Percentiles rank a stretch among this genome's conserved stretches.
phyloP scores from a whole-genome alignment of 2,888 invertebrate genomes.

The Hypercompe scribonia region DNA sequence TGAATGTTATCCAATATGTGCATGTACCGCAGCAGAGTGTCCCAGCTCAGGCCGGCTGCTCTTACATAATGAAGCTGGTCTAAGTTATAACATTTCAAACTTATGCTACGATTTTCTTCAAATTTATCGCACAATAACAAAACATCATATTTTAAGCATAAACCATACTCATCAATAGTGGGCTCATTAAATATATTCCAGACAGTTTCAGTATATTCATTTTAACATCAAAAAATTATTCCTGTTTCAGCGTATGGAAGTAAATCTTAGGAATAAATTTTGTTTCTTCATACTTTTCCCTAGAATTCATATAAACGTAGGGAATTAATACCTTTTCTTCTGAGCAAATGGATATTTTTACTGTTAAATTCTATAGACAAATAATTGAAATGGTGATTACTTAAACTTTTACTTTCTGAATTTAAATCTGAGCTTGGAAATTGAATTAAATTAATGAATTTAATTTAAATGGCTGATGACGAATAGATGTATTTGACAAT shows the following conservation, averaged over 20 bases:
- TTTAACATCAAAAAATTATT: background rate
- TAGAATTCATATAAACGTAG: no score
- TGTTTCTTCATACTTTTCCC: background rate
- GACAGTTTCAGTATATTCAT: background rate
- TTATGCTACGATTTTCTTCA: background rate
- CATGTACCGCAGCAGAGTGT: background rate
- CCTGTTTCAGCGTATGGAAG: background rate
- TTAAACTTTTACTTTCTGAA: slow-evolving; percentile 8
- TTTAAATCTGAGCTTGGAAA: slow-evolving; percentile 9
- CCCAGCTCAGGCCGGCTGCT: background rate
- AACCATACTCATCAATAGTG: background rate
- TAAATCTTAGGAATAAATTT: background rate
- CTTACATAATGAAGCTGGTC: background rate
- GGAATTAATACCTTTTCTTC: background rate
- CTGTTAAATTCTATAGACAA: background rate
- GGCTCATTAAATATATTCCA: background rate
- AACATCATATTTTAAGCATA: background rate
- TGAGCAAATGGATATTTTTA: background rate
- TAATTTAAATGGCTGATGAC: background rate
- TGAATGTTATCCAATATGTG: background rate
- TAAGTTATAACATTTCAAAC: background rate
- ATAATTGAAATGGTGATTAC: background rate
- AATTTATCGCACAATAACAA: background rate
- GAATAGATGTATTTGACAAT: slow-evolving; percentile 1
- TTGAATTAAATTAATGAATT: background rate